Conservation (phyloP, 64 coral and sea anemone species). For the Astreopora myriophthalma region DNA sequence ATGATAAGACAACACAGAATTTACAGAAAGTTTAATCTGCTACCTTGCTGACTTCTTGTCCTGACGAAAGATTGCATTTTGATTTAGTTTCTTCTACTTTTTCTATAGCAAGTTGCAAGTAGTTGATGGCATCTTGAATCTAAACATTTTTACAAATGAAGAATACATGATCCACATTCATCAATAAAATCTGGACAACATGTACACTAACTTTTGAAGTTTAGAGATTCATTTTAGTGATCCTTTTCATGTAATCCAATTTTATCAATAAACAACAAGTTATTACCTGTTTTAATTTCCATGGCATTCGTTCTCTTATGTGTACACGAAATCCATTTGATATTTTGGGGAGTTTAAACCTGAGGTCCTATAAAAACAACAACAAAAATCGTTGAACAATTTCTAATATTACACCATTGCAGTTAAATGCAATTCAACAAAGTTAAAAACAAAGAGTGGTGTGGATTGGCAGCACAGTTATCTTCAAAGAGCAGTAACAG, state of each 20-base stretch:
- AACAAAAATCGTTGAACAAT: too few species aligned
- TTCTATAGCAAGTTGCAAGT: slow-evolving; percentile 75
- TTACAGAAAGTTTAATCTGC: too few species aligned
- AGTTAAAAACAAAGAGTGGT: too few species aligned
- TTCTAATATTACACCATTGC: too few species aligned
- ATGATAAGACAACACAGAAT: too few species aligned
- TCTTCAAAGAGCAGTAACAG: too few species aligned
- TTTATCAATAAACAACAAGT: too few species aligned
- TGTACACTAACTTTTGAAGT: too few species aligned
- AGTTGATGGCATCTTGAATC: slow-evolving; percentile 98
- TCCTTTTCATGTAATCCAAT: too few species aligned
- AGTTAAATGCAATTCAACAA: too few species aligned
- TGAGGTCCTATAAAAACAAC: slow-evolving; percentile 60
- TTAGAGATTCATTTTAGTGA: too few species aligned
- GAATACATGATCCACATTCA: not conserved
- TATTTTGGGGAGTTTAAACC: slow-evolving; percentile 85
- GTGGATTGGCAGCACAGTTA: too few species aligned
- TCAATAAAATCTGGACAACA: not conserved
- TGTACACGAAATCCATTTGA: slow-evolving; percentile 89
- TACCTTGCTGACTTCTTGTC: slow-evolving; percentile 90
- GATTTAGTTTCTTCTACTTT: slow-evolving; percentile 86
- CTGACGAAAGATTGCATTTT: slow-evolving; percentile 77
- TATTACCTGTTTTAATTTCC: slow-evolving; percentile 93
- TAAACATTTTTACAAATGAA: slow-evolving; percentile 3
- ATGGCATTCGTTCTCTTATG: slow-evolving; percentile 75